These are phyloP conservation scores for Agonopterix alstromeriana DNA, from an alignment of 2,888 invertebrate species.

Conservation along the genomic window DNA sequence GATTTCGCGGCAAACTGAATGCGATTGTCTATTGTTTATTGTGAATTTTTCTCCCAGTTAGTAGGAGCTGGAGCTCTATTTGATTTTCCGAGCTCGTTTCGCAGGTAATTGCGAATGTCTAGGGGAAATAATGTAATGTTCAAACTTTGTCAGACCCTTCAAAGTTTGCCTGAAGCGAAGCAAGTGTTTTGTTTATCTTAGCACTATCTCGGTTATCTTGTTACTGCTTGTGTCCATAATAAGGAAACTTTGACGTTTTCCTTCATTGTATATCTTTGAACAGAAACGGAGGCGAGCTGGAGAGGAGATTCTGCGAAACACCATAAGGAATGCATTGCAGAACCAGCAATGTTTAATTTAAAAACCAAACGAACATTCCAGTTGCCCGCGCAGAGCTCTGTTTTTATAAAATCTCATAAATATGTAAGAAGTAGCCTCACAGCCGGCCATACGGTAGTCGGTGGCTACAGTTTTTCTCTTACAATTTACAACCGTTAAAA, in stretches of 20 bases:
- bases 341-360: background rate
- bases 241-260: constrained; percentile 6
- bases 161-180: constrained; percentile 1
- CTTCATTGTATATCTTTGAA: background rate
- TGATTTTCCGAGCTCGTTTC: too few species aligned
- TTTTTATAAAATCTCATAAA: constrained; percentile 34
- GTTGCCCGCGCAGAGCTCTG: background rate
- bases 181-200: constrained; percentile 11
- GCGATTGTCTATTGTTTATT: constrained; percentile 22
- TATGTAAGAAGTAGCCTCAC: constrained; percentile 42
- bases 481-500: constrained; percentile 61
- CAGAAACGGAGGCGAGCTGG: background rate
- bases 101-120: too few species aligned
- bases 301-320: too few species aligned
- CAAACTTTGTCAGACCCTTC: too few species aligned
- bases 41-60: constrained; percentile 10
- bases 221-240: constrained; percentile 9
- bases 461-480: constrained; percentile 39
- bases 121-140: too few species aligned
- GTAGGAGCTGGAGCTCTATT: background rate
- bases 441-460: constrained; percentile 17
- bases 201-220: constrained; percentile 4
- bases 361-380: background rate
- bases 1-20: constrained; percentile 21
- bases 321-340: background rate